A percentile compares a stretch with the other conserved stretches of the same genome.
Evolutionary conservation across 2,797 vertebrate genomes (phyloP).

Genomic region (Hybognathus amarus): DNA sequence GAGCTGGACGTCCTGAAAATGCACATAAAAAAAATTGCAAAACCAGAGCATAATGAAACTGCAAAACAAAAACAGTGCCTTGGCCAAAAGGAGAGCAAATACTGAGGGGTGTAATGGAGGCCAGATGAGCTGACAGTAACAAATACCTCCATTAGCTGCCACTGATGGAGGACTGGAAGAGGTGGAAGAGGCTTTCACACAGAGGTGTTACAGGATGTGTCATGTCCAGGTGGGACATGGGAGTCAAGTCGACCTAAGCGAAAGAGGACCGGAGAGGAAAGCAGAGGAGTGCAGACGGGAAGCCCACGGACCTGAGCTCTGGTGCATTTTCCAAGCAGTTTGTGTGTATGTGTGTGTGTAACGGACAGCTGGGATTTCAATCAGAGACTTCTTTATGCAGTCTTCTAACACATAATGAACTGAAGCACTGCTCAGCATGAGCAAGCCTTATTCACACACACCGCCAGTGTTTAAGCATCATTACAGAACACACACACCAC

Average conservation of each 20-base stretch:
- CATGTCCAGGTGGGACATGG: slow-evolving; percentile 18
- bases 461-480: slow-evolving; percentile 44
- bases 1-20: slow-evolving; percentile 25
- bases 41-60: slow-evolving; percentile 47
- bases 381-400: slow-evolving; percentile 76
- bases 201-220: slow-evolving; percentile 8
- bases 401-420: slow-evolving; percentile 77
- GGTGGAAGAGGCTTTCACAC: slow-evolving; percentile 25
- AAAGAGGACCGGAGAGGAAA: slow-evolving; percentile 20
- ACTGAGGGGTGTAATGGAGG: slow-evolving; percentile 46
- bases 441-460: slow-evolving; percentile 68
- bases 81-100: slow-evolving; percentile 21
- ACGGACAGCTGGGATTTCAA: slow-evolving; percentile 77
- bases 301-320: slow-evolving; percentile 35
- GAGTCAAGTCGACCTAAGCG: slow-evolving; percentile 27
- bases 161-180: slow-evolving; percentile 21
- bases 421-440: slow-evolving; percentile 73
- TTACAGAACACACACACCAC: slow-evolving; percentile 44
- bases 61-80: slow-evolving; percentile 48
- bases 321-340: slow-evolving; percentile 50
- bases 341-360: slow-evolving; percentile 42
- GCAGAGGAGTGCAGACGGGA: slow-evolving; percentile 29
- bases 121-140: slow-evolving; percentile 61
- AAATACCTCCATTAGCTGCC: slow-evolving; percentile 51
- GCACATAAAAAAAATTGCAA: slow-evolving; percentile 25